Conservation (phyloP, 2,113 vertebrate species). For the Chaetodon trifascialis region DNA sequence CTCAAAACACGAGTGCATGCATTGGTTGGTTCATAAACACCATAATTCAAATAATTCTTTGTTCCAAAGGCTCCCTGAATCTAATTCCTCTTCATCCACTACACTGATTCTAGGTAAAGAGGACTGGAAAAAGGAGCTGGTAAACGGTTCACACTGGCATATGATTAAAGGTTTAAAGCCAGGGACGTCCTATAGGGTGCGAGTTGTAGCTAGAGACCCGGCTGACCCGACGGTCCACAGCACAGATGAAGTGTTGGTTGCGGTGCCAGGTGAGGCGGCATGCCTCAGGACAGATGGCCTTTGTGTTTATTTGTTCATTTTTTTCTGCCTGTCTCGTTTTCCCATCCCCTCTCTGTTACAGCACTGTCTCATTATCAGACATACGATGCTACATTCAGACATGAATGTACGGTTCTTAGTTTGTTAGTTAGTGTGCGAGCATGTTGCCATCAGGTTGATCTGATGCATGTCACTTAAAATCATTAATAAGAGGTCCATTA, state of each 20-base stretch:
- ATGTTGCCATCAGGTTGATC: conserved; percentile 44
- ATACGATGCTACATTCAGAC: conserved; percentile 11
- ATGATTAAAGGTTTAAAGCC: conserved; percentile 94
- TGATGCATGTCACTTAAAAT: conserved; percentile 40
- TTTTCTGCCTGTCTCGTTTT: not conserved
- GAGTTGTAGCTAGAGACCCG: conserved; percentile 91
- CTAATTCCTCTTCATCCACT: conserved; percentile 70
- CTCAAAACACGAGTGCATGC: conserved; percentile 26
- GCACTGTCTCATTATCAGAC: conserved; percentile 21
- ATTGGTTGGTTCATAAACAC: not conserved
- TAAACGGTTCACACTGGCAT: conserved; percentile 92
- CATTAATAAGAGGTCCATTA: not conserved
- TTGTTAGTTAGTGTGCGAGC: conserved; percentile 3
- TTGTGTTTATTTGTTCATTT: not conserved
- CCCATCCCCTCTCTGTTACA: conserved; percentile 12
- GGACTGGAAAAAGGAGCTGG: conserved; percentile 93
- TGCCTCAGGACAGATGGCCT: conserved; percentile 67
- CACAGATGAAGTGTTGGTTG: conserved; percentile 91
- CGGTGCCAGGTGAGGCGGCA: conserved; percentile 91
- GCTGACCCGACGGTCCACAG: conserved; percentile 86
- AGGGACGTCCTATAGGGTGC: conserved; percentile 93
- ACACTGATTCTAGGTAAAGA: conserved; percentile 92
- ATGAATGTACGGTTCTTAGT: conserved; percentile 24
- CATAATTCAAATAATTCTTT: not conserved
- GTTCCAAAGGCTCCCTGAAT: not conserved